Base-by-base conservation (phyloP, 2,888 invertebrate genomes). In the Parochlus steinenii region DNA sequence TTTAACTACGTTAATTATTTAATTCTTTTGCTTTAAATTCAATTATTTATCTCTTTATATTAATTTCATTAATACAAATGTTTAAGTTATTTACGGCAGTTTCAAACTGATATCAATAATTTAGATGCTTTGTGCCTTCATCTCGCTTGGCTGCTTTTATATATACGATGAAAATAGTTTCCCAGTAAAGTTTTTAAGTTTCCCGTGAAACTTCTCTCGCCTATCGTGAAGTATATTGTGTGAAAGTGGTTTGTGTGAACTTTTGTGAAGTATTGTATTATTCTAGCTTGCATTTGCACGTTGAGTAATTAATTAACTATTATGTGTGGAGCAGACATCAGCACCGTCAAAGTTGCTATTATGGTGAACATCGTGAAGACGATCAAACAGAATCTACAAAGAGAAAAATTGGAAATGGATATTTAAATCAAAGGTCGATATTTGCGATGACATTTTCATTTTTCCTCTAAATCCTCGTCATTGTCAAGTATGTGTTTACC, bases 301-400 rank as follows among this genome's bases (percentile, higher is more conserved):
- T 39, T 29, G 29, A 31, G 37, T 36, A 41, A 42, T 72, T 75
- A 86, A 71, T 87, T 86, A 62, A 89, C 89, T 62, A 89, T 86
- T 61, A 90, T 87, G 64, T 90, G 89, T 46, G 90, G 90, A 53
- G 90, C 90, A 47, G 85, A 85, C 48, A 83, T 69, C 51, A 90
- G 68, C 57, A 89, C 89, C 47, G 86, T 82, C 51, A 87, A 80
- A 48, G 90, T 89, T 49, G 89, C 87, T 56, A 87, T 77, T 60
- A 89, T 74, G 53, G 89, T 90, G 68, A 90, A 90, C 61, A 87
- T 65, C 43, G 87, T 86, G 69, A 93, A 95, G 57, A 90, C 78
- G 65, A 87, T 83, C 63, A 95, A 72, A 65, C 93, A 93, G 64
- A 92, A 80, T 66, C 82, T 76, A 63, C 41, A 57, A 54, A n/a